Base-by-base conservation (phyloP, 2,888 invertebrate species). In the Harpalus rubripes region DNA sequence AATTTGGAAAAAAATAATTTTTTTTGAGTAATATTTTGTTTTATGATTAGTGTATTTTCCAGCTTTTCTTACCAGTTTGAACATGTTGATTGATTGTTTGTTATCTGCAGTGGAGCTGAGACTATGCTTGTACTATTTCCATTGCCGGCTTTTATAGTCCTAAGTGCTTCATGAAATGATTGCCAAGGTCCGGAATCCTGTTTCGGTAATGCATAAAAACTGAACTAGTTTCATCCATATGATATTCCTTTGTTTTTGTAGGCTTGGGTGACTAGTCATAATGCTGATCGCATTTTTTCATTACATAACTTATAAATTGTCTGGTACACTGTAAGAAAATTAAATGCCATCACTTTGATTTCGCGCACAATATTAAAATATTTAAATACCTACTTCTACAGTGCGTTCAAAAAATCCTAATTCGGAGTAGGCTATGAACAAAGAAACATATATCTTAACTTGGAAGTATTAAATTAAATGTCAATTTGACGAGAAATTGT, bases 181-280 rank as follows among this genome's bases (percentile, higher is more conserved):
- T 74, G 44, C 72, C 72, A 74, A 74, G 72, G 72, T 41, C 72
- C 72, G 52, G 41, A 18, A 74, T 74, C 72, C 72, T 74, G 72
- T 74, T 74, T 74, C 39, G 72, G 44, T 10, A 44, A 52, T 41
- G 8, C 26, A 74, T 44, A 74, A 74, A 74, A 74, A 74, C 16
- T 74, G 22, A 18, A 74, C 72, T 52, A 52, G 72, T 74, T 74
- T 52, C 18, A 18, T 4, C 41, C 15, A 15, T 32, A 12, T 39
- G n/a, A 74, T 74, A 52, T 44, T 44, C 72, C n/a, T 26, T 68
- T 68, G 26, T 12, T 32, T 44, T 44, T 72, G 44, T 74, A 74
- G 72, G 72, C 18, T 32, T 32, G 0, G 32, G 63, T 7, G n/a
- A 74, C 52, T 44, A 74, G 41, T 74, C 72, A 74, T 15, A 18